phyloP scores from a whole-genome alignment of 2,888 invertebrate genomes.

The Mantis religiosa region DNA sequence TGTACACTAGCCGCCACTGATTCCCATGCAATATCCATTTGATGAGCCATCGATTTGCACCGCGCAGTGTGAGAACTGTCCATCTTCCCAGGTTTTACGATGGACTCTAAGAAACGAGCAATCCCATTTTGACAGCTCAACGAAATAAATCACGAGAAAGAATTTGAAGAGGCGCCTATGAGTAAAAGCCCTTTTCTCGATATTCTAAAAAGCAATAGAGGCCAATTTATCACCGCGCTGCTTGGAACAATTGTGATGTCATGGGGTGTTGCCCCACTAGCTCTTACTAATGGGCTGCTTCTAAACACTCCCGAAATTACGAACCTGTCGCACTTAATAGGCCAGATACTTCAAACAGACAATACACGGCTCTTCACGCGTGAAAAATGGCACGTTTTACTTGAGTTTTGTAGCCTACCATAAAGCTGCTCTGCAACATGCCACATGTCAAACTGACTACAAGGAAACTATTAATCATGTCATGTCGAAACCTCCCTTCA shows the following conservation, averaged over 20 bases:
- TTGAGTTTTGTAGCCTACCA: not conserved
- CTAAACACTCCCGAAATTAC: constrained; percentile 15
- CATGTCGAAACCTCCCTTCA: not conserved
- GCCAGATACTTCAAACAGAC: constrained; percentile 10
- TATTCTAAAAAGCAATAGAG: constrained; percentile 1
- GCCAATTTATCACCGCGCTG: not conserved
- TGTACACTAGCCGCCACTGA: not conserved
- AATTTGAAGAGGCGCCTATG: not conserved
- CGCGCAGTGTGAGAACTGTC: not conserved
- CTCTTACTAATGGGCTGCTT: not conserved
- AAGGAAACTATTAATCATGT: not conserved
- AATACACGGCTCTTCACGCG: not conserved
- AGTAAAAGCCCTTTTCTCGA: not conserved
- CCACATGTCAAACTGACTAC: not conserved
- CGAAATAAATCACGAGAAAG: not conserved
- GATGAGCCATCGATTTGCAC: not conserved
- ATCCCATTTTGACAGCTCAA: not conserved
- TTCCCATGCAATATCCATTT: not conserved
- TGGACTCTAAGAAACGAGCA: not conserved
- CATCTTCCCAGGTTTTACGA: not conserved
- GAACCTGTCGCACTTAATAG: constrained; percentile 4
- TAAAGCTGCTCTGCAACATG: not conserved
- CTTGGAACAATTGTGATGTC: not conserved
- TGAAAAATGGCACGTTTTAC: not conserved
- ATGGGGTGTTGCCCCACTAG: not conserved